Base-by-base conservation (phyloP, 2,888 invertebrate genomes). In the Corythucha ciliata region DNA sequence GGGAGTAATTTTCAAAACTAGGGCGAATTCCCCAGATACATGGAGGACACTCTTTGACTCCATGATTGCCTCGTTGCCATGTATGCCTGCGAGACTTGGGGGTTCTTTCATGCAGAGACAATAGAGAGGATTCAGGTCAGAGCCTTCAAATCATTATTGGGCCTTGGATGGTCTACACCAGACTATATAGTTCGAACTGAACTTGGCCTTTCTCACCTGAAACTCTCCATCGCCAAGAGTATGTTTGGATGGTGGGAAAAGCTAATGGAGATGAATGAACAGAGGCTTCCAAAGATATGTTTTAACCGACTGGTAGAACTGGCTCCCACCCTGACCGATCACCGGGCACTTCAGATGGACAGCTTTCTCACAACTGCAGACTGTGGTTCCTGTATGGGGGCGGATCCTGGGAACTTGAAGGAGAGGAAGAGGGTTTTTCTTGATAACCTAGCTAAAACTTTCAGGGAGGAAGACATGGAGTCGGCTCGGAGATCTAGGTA, bases 161-260 rank as follows among this genome's bases (percentile, higher is more conserved):
- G 40, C 14, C 21, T 40, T 18, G 40, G 40, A 5, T 14, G 20
- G 3, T 40, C 20, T 6, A 12, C 10, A 26, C 20, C 14, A n/a
- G 36, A 36, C 10, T 36, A 36, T 36, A 10, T 36, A 21, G 12
- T 37, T 20, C 3, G 14, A 5, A 24, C 41, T 2, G 24, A 41
- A n/a, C 24, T 41, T 8, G 41, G 24, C 24, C 41, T 41, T 12
- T 4, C 41, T 2, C 24, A 20, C 41, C 6, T 41, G 24, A 22
- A 41, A 20, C 41, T 41, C 24, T 24, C 44, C 6, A 4, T 27
- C 20, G 29, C 29, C 10, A 29, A 27, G 29, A 4, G 44, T 16
- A 29, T 44, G 44, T 44, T 29, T 29, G 44, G 29, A 4, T 44
- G 44, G 44, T 29, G 27, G 29, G 7, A 14, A 10, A 44, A 16